These are phyloP conservation scores for Prionace glauca DNA, from an alignment of 2,797 vertebrate genomes.

Conservation along the genomic window DNA sequence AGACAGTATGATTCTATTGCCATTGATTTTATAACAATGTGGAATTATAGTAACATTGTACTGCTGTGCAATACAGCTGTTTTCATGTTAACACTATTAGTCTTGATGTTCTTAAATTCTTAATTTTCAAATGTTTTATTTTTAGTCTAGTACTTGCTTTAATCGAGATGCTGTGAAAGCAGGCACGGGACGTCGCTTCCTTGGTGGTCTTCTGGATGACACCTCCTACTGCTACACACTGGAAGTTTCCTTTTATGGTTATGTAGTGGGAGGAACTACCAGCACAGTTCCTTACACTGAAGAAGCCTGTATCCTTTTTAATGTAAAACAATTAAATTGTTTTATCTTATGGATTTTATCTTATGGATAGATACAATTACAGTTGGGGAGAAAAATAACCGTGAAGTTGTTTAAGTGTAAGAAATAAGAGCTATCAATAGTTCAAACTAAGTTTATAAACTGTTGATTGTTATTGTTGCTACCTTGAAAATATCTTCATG, in stretches of 20 bases:
- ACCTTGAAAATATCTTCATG: not conserved
- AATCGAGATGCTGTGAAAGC: conserved; percentile 91
- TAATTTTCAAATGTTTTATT: conserved; percentile 35
- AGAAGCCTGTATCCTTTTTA: conserved; percentile 92
- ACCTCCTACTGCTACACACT: conserved; percentile 95
- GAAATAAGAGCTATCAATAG: not conserved
- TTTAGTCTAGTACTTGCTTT: conserved; percentile 87
- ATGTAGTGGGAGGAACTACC: conserved; percentile 66
- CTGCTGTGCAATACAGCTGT: not conserved
- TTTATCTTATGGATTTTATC: not conserved
- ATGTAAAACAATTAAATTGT: not conserved
- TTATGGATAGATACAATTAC: not conserved
- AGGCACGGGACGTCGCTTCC: conserved; percentile 86
- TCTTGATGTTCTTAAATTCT: not conserved
- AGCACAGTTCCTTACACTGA: conserved; percentile 84
- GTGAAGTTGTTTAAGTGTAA: not conserved
- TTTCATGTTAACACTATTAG: too few species aligned
- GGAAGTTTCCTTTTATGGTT: conserved; percentile 97
- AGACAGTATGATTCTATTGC: not conserved
- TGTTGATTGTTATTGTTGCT: not conserved
- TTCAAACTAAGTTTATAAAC: not conserved
- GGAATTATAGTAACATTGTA: not conserved
- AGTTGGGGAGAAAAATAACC: not conserved
- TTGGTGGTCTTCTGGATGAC: conserved; percentile 85
- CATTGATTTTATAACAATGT: not conserved